These are phyloP conservation scores for Xiphophorus maculatus DNA, from an alignment of 2,113 vertebrate species.

Conservation along the genomic window DNA sequence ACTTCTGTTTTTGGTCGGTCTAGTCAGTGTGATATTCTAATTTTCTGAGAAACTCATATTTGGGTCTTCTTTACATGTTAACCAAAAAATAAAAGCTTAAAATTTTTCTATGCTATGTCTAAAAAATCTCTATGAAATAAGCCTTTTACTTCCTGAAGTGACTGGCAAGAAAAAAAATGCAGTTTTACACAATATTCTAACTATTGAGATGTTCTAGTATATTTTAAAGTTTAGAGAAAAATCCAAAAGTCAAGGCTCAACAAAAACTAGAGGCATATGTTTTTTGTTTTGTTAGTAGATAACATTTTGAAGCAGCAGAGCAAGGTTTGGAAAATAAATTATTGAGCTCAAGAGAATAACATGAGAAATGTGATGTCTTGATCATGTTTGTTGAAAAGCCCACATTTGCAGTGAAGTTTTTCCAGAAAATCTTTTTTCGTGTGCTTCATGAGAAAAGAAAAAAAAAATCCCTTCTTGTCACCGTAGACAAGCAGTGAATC, in stretches of 20 bases:
- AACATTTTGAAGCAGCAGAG: slow-evolving; percentile 2
- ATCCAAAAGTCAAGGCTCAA: not conserved
- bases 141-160: too few species aligned
- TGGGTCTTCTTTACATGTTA: too few species aligned
- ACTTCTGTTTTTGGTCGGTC: too few species aligned
- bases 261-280: not conserved
- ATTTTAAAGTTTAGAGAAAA: not conserved
- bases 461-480: slow-evolving; percentile 4
- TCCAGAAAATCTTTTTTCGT: slow-evolving; percentile 1
- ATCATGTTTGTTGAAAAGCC: slow-evolving; percentile 24
- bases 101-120: too few species aligned
- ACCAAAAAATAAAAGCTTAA: too few species aligned
- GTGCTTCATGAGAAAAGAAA: slow-evolving; percentile 16
- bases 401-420: slow-evolving; percentile 21
- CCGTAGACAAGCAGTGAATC: slow-evolving; percentile 29
- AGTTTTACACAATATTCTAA: too few species aligned
- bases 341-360: slow-evolving; percentile 22
- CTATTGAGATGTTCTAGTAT: not conserved
- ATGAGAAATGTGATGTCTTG: slow-evolving; percentile 2
- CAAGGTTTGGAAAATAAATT: slow-evolving; percentile 15
- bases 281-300: not conserved
- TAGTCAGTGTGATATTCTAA: too few species aligned
- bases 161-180: too few species aligned
- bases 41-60: too few species aligned
- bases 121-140: too few species aligned